phyloP scores from a whole-genome alignment of 2,113 vertebrate genomes.

The Willisornis vidua region DNA sequence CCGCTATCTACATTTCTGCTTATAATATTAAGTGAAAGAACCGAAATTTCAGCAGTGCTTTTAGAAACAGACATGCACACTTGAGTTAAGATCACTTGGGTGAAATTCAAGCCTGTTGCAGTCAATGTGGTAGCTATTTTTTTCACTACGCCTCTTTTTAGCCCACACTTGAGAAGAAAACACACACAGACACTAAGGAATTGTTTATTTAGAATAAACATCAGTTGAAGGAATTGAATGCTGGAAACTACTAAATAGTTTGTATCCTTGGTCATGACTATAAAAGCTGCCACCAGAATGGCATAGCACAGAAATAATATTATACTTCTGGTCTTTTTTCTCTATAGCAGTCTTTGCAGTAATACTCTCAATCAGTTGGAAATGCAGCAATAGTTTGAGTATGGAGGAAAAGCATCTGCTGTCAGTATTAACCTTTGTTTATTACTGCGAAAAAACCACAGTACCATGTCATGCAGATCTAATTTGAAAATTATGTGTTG shows the following conservation, averaged over 20 bases:
- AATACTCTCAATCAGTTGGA: not conserved
- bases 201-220: conserved; percentile 26
- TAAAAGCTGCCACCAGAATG: not conserved
- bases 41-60: not conserved
- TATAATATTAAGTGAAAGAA: not conserved
- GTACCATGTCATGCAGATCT: not conserved
- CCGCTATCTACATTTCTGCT: not conserved
- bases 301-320: not conserved
- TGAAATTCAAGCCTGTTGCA: conserved; percentile 4
- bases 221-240: not conserved
- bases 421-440: conserved; percentile 3
- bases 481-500: conserved; percentile 3
- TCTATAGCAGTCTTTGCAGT: not conserved
- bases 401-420: not conserved
- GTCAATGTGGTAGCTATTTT: conserved; percentile 24
- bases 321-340: not conserved
- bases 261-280: not conserved
- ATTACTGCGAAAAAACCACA: not conserved
- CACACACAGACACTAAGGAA: not conserved
- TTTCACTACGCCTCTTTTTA: conserved; percentile 3
- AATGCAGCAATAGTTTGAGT: not conserved
- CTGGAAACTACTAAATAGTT: not conserved
- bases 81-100: not conserved
- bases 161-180: conserved; percentile 42
- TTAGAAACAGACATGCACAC: not conserved